These are phyloP conservation scores for Salvelinus sp. DNA, from an alignment of 2,113 vertebrate genomes.

Conservation along the genomic window DNA sequence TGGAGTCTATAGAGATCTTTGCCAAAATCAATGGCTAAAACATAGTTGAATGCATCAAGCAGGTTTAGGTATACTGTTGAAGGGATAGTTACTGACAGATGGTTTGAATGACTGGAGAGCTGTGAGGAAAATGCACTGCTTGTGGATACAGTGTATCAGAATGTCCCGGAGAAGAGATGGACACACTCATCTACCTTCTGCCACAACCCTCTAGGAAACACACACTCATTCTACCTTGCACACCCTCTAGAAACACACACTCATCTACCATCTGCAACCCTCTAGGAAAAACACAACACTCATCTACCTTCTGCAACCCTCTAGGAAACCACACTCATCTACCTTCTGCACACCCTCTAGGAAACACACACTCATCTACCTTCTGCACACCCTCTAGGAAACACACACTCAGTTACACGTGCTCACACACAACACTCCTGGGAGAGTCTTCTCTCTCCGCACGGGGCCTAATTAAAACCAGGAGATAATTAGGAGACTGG, in stretches of 20 bases:
- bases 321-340: neutral
- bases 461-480: conserved; percentile 67
- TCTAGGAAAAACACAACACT: neutral
- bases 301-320: neutral
- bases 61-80: too few relatives aligned
- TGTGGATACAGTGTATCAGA: too few relatives aligned
- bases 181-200: neutral
- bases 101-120: too few relatives aligned
- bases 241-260: conserved; percentile 1
- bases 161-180: neutral
- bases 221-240: neutral
- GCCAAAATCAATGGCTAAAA: neutral
- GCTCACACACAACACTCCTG: conserved; percentile 4
- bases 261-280: neutral
- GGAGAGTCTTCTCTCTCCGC: neutral
- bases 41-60: too few relatives aligned
- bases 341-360: neutral
- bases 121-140: too few relatives aligned
- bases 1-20: neutral
- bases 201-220: conserved; percentile 3
- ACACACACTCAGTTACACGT: conserved; percentile 1
- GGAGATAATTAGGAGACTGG: conserved; percentile 58
- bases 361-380: neutral
- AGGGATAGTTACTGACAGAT: too few relatives aligned
- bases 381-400: neutral